A percentile compares a stretch with the other conserved stretches of the same genome.
Evolutionary conservation across 2,888 invertebrate genomes (phyloP).

Genomic region (Glyphotaelius pellucidus): DNA sequence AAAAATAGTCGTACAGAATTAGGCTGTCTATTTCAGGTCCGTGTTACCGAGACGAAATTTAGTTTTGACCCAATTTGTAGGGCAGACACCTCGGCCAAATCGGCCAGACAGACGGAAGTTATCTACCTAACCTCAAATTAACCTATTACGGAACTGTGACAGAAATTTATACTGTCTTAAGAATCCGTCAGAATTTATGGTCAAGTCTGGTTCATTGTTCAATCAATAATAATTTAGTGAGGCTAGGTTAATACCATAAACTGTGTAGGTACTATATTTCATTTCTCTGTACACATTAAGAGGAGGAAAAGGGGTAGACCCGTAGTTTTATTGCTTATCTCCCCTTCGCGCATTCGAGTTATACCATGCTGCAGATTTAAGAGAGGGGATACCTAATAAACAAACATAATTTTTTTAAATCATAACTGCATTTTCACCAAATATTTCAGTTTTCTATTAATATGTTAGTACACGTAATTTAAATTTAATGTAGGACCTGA

Average conservation of each 20-base stretch:
- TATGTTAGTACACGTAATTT: neutral
- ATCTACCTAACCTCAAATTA: neutral
- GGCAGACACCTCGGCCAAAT: neutral
- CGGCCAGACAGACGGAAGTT: neutral
- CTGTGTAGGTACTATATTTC: too few relatives aligned
- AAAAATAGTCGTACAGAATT: constrained; percentile 18
- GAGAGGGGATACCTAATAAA: neutral
- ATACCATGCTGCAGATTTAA: neutral
- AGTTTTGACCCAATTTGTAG: constrained; percentile 31
- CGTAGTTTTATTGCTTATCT: neutral
- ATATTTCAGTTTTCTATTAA: neutral
- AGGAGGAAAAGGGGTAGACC: neutral
- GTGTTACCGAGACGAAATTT: neutral
- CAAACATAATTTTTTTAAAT: neutral
- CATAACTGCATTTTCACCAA: neutral
- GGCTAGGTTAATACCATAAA: neutral
- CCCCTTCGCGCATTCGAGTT: neutral
- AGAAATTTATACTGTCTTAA: neutral
- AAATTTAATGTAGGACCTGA: neutral
- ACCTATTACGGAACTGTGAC: neutral
- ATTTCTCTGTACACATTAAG: neutral
- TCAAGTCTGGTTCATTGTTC: neutral
- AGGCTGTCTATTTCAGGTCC: constrained; percentile 10
- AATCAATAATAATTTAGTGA: neutral
- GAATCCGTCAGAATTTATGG: neutral